phyloP scores from a whole-genome alignment of 2,888 invertebrate species.

The Pandemis cinnamomeana region DNA sequence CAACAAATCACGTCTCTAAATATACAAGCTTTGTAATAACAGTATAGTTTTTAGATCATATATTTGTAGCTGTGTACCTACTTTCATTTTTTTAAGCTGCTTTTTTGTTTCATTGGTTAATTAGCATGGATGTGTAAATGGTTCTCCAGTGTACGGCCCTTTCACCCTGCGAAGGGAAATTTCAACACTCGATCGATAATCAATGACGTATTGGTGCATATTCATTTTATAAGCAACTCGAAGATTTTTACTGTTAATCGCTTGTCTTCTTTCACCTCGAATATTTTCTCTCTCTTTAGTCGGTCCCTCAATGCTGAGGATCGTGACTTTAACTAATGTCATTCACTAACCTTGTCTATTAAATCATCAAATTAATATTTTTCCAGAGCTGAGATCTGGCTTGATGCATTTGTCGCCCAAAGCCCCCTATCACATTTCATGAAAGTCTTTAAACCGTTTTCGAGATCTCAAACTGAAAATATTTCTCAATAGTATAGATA shows the following conservation, averaged over 20 bases:
- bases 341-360: no score
- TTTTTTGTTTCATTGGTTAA: neutral
- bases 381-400: no score
- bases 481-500: neutral
- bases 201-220: neutral
- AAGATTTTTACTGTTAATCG: no score
- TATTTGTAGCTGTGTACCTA: neutral
- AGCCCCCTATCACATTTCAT: no score
- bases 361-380: no score
- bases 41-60: neutral
- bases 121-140: neutral
- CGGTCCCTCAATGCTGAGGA: no score
- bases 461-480: neutral
- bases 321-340: no score
- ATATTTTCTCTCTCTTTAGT: no score
- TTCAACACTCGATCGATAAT: neutral
- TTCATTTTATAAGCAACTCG: neutral
- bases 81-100: neutral
- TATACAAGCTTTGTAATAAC: neutral
- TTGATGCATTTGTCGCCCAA: no score
- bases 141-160: neutral
- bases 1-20: no score
- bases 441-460: no score
- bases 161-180: constrained; percentile 3
- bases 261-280: no score